Evolutionary conservation across 2,797 vertebrate species (phyloP), one percentile per base, ranked within the genome.

Genomic region (Aplochiton taeniatus): DNA sequence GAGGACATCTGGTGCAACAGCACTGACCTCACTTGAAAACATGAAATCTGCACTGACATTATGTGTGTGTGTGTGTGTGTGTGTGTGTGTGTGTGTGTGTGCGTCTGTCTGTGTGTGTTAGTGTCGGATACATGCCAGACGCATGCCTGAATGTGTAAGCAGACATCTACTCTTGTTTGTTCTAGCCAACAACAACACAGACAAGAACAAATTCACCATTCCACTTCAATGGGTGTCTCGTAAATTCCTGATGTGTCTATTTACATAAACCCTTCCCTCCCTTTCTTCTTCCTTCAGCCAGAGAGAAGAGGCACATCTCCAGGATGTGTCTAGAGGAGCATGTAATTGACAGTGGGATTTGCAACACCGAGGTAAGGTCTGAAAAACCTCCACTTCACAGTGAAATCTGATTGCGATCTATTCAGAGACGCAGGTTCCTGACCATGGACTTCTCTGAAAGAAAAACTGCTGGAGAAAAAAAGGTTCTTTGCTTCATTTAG

Each of bases 1-100:
- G 54, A 8, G 4, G 63, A 62, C 68, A 77, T 79, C 71, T 78
- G 69, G 51, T 61, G 49, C 46, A 59, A 57, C 52, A 69, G 42
- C 49, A 54, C n/a, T 74, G 77, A 79, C 67, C 75, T 76, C 75
- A 73, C 71, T 61, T 58, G 12, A 53, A 64, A 57, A 4, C 13
- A 47, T 46, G 13, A 31, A 58, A 46, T 68, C 41, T 53, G 18
- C n/a, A n/a, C 49, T 57, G 50, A 18, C 45, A 19, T 11, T 56
- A 9, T 6, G 12, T 44, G 14, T 20, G 54, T 56, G 51, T 41
- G 54, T 58, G 52, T 18, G 13, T 42, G 16, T 44, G 57, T 61
- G 58, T 42, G 47, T 51, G 31, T 17, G 17, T 12, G 48, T 11
- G 42, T 45, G 49, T 63, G 56, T 60, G 56, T 58, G 11, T 53